Conservation (phyloP, 1,140 invertebrate genomes). For the Anastrepha ludens region DNA sequence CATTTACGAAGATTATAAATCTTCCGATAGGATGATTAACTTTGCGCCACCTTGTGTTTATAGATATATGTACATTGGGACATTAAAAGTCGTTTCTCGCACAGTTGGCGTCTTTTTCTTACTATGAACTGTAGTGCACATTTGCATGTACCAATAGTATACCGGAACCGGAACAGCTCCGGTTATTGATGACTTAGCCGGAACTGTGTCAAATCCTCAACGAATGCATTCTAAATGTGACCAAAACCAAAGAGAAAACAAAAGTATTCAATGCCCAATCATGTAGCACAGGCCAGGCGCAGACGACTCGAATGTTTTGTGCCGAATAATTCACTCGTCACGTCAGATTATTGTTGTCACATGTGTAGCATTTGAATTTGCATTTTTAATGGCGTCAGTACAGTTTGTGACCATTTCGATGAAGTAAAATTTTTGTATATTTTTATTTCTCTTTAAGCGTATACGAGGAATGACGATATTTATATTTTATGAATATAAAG, state of each 20-base stretch:
- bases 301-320: background rate
- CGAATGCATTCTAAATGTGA: conserved; percentile 31
- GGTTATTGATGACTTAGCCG: conserved; percentile 1
- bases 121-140: no score
- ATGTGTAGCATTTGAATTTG: background rate
- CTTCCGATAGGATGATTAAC: no score
- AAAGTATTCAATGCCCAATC: background rate
- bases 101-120: no score
- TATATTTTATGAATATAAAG: no score
- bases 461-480: no score
- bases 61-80: no score
- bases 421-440: background rate
- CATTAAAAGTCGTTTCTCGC: no score
- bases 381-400: background rate
- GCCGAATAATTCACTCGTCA: background rate
- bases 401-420: background rate
- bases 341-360: background rate
- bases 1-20: no score
- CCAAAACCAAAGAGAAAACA: background rate
- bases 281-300: background rate
- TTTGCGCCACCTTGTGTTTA: no score
- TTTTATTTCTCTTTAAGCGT: background rate
- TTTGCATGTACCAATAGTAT: background rate
- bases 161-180: conserved; percentile 1
- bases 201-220: background rate